These are phyloP conservation scores for Piaya cayana DNA, from an alignment of 2,113 vertebrate genomes.

Conservation along the genomic window DNA sequence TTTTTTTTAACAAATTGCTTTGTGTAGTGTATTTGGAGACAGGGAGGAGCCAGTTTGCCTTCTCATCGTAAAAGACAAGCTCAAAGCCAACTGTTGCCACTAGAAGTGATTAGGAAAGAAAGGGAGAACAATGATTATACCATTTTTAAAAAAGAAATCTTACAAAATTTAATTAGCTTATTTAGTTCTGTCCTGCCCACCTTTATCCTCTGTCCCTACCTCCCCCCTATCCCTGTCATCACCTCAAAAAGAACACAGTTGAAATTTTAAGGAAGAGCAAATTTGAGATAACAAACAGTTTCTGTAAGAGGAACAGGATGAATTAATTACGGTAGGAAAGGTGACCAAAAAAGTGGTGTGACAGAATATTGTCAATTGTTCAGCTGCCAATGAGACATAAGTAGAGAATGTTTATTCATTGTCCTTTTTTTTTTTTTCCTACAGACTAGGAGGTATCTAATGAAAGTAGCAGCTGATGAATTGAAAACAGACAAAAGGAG, in stretches of 20 bases:
- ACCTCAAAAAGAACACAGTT: neutral
- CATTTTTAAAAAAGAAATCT: neutral
- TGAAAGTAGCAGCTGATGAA: constrained; percentile 49
- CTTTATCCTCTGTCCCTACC: too few relatives aligned
- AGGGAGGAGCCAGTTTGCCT: neutral
- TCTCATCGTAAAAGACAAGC: neutral
- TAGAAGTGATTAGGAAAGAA: neutral
- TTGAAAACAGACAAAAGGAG: constrained; percentile 51
- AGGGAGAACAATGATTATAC: neutral
- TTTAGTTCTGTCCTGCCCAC: neutral
- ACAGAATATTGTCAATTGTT: neutral
- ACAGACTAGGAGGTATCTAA: neutral
- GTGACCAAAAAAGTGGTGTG: neutral
- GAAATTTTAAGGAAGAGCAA: neutral
- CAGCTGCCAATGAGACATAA: neutral
- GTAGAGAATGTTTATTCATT: constrained; percentile 2
- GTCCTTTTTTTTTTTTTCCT: neutral
- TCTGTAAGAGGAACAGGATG: neutral
- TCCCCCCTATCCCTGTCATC: neutral
- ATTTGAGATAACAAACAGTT: neutral
- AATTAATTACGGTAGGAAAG: neutral
- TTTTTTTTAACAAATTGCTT: neutral
- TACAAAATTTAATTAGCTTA: neutral
- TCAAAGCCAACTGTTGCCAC: neutral
- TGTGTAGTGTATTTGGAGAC: neutral